Evolutionary conservation across 2,797 vertebrate species (phyloP), one percentile per base, ranked within the genome.

Genomic region (Dendrocincla tyrannina): DNA sequence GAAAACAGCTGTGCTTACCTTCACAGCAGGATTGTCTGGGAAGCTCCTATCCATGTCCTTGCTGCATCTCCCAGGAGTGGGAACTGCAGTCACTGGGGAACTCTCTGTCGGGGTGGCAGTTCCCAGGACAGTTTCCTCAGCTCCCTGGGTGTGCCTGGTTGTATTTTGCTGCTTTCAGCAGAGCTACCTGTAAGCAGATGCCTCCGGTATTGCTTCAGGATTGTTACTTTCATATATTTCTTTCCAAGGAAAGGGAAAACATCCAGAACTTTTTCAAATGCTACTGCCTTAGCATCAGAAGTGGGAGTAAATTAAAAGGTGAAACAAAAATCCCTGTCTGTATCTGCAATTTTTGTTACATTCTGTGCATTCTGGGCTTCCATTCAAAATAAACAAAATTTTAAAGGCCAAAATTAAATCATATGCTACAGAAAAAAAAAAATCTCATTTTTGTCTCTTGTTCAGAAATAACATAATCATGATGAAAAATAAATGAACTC

Each of bases 401-500:
- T 89, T 60, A 35, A 88, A 88, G 80, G 66, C 62, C 41, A 74
- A 85, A 84, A 0, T 10, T 11, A 70, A 93, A 85, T 85, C 14
- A 68, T 49, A 74, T 6, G 10, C 72, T 85, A 77, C 23, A 85
- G 37, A 74, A 94, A 95, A 95, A 95, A 95, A 70, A 86, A 78
- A 18, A 35, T 17, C 7, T 1, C 1, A 0, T 63, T 79, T 91
- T 91, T 77, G 33, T 42, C 49, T 68, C 33, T 76, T 32, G 23
- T 77, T 96, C 89, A 89, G 82, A 91, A 87, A 91, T 79, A 89
- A 78, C 46, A 77, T 47, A 12, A 49, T 77, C 2, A 3, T 17
- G 32, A 90, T 56, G 46, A 72, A 86, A 93, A 93, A 81, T 50
- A 91, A 77, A 93, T 50, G 5, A 91, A 76, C 22, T 79, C 39